A percentile compares a stretch with the other conserved stretches of the same genome.
These are phyloP conservation scores for Tromatobia lineatoria DNA, from an alignment of 2,888 invertebrate species.

Conservation along the genomic window DNA sequence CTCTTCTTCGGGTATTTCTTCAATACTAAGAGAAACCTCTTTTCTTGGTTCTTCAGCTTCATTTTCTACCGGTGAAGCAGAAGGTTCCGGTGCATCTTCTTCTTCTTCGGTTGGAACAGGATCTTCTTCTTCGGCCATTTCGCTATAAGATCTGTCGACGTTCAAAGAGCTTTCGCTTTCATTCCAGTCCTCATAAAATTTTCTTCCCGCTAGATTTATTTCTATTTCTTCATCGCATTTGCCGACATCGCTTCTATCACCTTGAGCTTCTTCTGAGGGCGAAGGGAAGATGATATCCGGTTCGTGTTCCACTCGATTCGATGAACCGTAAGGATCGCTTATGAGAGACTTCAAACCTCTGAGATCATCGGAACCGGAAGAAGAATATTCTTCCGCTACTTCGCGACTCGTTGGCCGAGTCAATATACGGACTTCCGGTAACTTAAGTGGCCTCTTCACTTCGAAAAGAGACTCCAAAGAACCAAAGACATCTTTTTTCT, in stretches of 20 bases:
- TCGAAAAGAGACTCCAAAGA: conserved; percentile 81
- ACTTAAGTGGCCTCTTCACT: conserved; percentile 75
- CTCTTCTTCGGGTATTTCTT: conserved; percentile 17
- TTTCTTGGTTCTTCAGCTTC: conserved; percentile 28
- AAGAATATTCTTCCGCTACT: conserved; percentile 46
- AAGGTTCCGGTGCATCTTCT: conserved; percentile 49
- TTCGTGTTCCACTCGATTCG: conserved; percentile 31
- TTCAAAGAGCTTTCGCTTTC: conserved; percentile 36
- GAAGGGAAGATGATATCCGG: conserved; percentile 44
- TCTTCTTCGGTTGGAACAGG: conserved; percentile 36
- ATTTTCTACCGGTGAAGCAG: conserved; percentile 39
- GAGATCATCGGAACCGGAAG: conserved; percentile 59
- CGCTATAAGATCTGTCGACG: conserved; percentile 25
- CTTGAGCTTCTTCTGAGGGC: neutral
- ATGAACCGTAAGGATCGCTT: conserved; percentile 27
- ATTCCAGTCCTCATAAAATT: conserved; percentile 34
- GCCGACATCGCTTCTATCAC: conserved; percentile 8
- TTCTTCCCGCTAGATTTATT: conserved; percentile 60
- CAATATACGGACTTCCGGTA: conserved; percentile 71
- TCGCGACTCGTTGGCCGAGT: neutral
- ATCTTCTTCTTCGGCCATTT: conserved; percentile 49
- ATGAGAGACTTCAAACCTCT: conserved; percentile 37
- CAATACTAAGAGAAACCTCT: conserved; percentile 22
- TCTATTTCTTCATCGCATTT: conserved; percentile 51
- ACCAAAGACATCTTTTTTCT: conserved; percentile 74